A percentile compares a stretch with the other conserved stretches of the same genome.
Conservation (phyloP, 2,888 invertebrate genomes). For the Vannuccia rotundouncinata region DNA sequence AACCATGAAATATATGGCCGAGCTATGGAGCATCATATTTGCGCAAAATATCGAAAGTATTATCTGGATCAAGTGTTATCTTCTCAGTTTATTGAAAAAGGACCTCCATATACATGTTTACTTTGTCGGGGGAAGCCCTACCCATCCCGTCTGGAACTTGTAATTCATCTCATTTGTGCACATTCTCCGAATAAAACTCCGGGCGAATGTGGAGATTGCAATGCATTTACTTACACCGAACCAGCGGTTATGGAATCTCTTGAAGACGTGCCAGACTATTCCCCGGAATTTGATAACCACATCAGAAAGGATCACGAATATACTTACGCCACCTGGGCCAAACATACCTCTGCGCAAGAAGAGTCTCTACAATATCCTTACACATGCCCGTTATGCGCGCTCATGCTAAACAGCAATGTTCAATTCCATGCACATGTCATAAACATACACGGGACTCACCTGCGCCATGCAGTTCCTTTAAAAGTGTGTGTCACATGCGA, state of each 20-base stretch:
- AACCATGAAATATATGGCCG: background rate
- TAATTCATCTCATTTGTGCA: background rate
- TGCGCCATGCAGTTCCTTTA: background rate
- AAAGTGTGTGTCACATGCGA: slow-evolving; percentile 2
- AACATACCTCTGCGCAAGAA: background rate
- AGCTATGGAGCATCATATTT: background rate
- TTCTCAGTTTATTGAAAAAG: background rate
- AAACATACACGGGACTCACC: background rate
- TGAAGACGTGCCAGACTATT: background rate
- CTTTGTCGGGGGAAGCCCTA: slow-evolving; percentile 7
- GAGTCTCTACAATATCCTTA: background rate
- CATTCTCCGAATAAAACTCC: background rate
- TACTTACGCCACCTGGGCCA: background rate
- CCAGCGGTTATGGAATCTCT: background rate
- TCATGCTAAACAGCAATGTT: background rate
- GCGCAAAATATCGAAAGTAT: background rate
- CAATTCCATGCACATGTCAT: slow-evolving; percentile 28
- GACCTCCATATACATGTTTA: slow-evolving; percentile 10
- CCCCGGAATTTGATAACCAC: slow-evolving; percentile 2
- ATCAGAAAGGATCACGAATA: background rate
- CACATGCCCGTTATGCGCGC: background rate
- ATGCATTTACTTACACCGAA: background rate
- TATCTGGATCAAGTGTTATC: background rate
- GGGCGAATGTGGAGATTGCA: slow-evolving; percentile 3
- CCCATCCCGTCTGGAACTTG: background rate